Conservation (phyloP, 2,797 vertebrate genomes). For the Semotilus atromaculatus region DNA sequence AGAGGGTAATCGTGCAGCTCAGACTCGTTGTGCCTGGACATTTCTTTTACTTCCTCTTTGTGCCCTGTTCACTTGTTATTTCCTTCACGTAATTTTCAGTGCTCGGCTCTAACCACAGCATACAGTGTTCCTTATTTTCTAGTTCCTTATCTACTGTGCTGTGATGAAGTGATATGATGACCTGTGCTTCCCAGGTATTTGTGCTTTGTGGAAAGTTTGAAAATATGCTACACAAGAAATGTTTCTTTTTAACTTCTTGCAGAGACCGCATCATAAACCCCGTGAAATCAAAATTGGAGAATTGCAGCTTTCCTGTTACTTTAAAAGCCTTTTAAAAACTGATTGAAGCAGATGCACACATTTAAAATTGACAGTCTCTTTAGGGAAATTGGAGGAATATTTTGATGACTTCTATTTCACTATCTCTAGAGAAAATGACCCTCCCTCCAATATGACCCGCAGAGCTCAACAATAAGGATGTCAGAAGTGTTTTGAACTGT, state of each 20-base stretch:
- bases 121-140: constrained; percentile 18
- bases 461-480: background rate
- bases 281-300: background rate
- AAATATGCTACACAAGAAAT: background rate
- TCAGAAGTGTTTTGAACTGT: background rate
- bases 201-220: constrained; percentile 8
- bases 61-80: constrained; percentile 7
- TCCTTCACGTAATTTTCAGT: constrained; percentile 8
- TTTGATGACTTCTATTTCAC: constrained; percentile 5
- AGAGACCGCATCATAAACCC: background rate
- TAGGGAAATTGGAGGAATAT: background rate
- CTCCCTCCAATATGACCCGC: background rate
- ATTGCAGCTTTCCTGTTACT: background rate
- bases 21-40: constrained; percentile 24
- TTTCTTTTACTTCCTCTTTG: background rate
- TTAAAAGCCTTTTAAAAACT: background rate
- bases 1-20: constrained; percentile 15
- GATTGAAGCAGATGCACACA: background rate
- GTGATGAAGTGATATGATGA: background rate
- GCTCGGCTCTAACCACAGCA: background rate
- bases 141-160: background rate
- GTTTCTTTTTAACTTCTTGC: background rate
- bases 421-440: background rate
- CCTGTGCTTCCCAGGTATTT: constrained; percentile 12
- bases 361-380: background rate